A percentile compares a stretch with the other conserved stretches of the same genome.
phyloP scores from a whole-genome alignment of 2,113 vertebrate species.

The Rafetus swinhoei region DNA sequence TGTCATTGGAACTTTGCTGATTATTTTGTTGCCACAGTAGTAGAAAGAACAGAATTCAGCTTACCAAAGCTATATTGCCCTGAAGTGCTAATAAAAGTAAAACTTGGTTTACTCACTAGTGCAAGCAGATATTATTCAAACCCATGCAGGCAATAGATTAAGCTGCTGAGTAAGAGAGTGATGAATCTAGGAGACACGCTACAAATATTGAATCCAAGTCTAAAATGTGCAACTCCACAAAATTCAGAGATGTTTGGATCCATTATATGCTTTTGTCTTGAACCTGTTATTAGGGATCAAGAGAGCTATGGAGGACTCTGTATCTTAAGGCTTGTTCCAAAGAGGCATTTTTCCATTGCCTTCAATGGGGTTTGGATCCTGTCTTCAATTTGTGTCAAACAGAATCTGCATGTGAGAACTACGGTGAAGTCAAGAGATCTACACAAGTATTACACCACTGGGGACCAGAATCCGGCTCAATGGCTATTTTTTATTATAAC shows the following conservation, averaged over 20 bases:
- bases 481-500: background rate
- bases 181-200: background rate
- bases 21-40: background rate
- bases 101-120: background rate
- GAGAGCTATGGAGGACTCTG: background rate
- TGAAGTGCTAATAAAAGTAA: background rate
- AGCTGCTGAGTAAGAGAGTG: background rate
- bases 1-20: background rate
- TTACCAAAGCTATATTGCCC: background rate
- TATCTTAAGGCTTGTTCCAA: background rate
- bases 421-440: background rate
- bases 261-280: background rate
- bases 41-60: background rate
- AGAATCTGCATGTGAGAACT: background rate
- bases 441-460: background rate
- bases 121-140: background rate
- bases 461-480: background rate
- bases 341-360: background rate
- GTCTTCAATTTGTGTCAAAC: background rate
- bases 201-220: background rate
- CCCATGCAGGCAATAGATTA: background rate
- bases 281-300: background rate
- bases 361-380: background rate
- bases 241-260: background rate
- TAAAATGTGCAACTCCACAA: background rate